Evolutionary conservation across 2,797 vertebrate genomes (phyloP).

Genomic region (Steatocranus sp.): DNA sequence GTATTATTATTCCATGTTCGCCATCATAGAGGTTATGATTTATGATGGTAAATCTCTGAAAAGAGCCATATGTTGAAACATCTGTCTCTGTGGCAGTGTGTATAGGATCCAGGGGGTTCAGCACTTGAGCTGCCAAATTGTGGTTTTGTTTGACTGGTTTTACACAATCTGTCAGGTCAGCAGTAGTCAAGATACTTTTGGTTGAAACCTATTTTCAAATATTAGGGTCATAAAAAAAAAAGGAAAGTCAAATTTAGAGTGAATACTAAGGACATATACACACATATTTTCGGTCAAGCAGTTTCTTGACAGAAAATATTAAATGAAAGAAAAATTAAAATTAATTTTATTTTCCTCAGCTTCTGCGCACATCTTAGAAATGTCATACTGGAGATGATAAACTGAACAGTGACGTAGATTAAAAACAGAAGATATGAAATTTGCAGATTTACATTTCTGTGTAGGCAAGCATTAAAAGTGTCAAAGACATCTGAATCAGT

Average conservation of each 20-base stretch:
- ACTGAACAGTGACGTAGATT: neutral
- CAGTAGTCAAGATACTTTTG: neutral
- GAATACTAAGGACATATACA: neutral
- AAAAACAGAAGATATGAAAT: neutral
- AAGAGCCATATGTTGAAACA: slow-evolving; percentile 40
- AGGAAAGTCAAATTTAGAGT: neutral
- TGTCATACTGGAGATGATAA: neutral
- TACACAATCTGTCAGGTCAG: neutral
- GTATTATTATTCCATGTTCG: slow-evolving; percentile 26
- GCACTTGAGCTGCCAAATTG: slow-evolving; percentile 15
- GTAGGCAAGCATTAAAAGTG: neutral
- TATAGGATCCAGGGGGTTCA: slow-evolving; percentile 3
- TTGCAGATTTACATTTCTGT: neutral
- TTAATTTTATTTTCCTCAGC: neutral
- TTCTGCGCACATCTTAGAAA: neutral
- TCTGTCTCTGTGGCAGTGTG: slow-evolving; percentile 27
- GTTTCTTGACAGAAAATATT: neutral
- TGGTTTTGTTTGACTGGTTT: slow-evolving; percentile 13
- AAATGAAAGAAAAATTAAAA: neutral
- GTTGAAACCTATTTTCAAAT: neutral
- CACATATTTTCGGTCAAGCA: rapidly evolving
- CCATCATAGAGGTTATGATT: slow-evolving; percentile 52
- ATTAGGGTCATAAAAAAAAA: neutral
- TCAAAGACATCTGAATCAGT: neutral
- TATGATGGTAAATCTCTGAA: slow-evolving; percentile 22